Evolutionary conservation across 2,888 invertebrate species (phyloP), one percentile per base, ranked within the genome.

Genomic region (Odontothrips loti): DNA sequence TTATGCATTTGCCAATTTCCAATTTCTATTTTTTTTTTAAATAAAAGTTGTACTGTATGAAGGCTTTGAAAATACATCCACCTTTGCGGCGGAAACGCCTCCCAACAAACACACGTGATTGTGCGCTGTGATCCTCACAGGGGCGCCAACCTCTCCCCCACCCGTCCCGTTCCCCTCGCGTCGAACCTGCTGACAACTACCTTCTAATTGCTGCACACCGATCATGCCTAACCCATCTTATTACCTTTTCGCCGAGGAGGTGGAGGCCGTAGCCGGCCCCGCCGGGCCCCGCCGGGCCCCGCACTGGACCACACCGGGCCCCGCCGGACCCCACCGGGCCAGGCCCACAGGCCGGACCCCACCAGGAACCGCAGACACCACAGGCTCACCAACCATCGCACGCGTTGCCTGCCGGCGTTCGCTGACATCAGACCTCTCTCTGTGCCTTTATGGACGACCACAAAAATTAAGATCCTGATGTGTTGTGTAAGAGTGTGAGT

Each of bases 391-490:
- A 6, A 6, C 34, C 34, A 43, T 6, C 2, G 34, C 34, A 43
- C 34, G 34, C 34, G 34, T 43, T 4, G 34, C 34, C 34, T 6
- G 34, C 3, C 34, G 34, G 51, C 51, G 51, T 6, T 2, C 51
- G 6, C 51, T 51, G 58, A 58, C 58, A 58, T 58, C 58, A 58
- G 58, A 58, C 58, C 58, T 51, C 58, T 58, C 58, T 43, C 34
- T 43, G 34, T 11, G 27, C 68, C 12, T 75, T 75, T 75, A 75
- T 27, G 23, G 68, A n/a, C 68, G 23, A 75, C 68, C 23, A 75
- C 68, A 75, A 75, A 75, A 75, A 75, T 75, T 75, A 75, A 75
- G 68, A 58, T 20, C 58, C 58, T 58, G 58, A 58, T 58, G 58
- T 58, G 58, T 20, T 58, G 51, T 58, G 58, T 11, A 17, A 6